A percentile compares a stretch with the other conserved stretches of the same genome.
These are phyloP conservation scores for Zophobas morio DNA, from an alignment of 1,140 invertebrate genomes.

Conservation along the genomic window DNA sequence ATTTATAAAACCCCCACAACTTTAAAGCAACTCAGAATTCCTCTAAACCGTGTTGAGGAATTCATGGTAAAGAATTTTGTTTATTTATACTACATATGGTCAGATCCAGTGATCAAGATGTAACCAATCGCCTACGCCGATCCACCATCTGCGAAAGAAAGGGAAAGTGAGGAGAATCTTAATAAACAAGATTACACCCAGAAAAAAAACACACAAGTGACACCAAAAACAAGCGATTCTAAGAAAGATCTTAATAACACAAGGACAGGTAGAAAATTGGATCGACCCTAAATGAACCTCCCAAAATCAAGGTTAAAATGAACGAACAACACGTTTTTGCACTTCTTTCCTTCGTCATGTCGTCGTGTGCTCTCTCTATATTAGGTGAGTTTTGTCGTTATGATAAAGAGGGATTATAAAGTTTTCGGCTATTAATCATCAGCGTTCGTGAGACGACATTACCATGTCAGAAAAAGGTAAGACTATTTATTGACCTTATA, in stretches of 20 bases:
- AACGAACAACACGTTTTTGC: slow-evolving; percentile 1
- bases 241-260: neutral
- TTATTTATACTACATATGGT: slow-evolving; percentile 15
- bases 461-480: slow-evolving; percentile 1
- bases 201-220: neutral
- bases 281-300: neutral
- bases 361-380: slow-evolving; percentile 6
- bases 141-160: neutral
- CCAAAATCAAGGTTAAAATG: slow-evolving; percentile 10
- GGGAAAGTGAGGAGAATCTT: neutral
- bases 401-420: slow-evolving; percentile 14
- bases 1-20: neutral
- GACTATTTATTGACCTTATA: slow-evolving; percentile 12
- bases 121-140: neutral
- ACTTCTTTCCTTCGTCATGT: slow-evolving; percentile 3
- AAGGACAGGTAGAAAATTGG: neutral
- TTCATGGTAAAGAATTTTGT: neutral
- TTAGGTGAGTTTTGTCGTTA: slow-evolving; percentile 2
- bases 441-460: neutral
- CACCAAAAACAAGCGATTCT: neutral
- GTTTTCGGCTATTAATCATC: slow-evolving; percentile 6
- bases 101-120: neutral
- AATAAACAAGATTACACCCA: neutral
- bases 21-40: neutral
- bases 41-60: neutral